Evolutionary conservation across 2,113 vertebrate species (phyloP), one percentile per base, ranked within the genome.

Genomic region (Physeter macrocephalus): DNA sequence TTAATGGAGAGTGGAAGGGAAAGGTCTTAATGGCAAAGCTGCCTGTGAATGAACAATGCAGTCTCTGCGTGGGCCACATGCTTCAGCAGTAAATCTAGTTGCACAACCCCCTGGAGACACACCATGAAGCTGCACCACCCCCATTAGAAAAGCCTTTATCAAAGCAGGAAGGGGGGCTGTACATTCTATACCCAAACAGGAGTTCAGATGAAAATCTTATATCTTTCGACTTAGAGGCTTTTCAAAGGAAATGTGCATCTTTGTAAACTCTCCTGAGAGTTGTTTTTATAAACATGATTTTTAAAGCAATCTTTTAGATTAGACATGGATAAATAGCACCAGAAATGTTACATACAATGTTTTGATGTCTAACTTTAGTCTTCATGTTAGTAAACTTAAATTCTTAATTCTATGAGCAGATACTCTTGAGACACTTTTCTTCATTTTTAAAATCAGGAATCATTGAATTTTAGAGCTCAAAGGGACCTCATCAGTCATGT

Each of bases 261-360:
- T 91, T 87, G 25, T 83, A 46, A 93, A 88, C 4, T 75, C 18
- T 61, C 36, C 64, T 83, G 18, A 62, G 59, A n/a, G 6, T 39
- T 90, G 81, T 84, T 82, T 93, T 54, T 92, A 81, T 74, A 94
- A 93, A 61, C 11, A 39, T 71, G 39, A 93, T 77, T 64, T 82
- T 93, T 66, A 85, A 96, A 96, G 72, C 66, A 72, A 92, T 57
- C 27, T 90, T 94, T 94, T 78, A 90, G 80, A 86, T 86, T 89
- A 57, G 31, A 92, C 8, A 4, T 61, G 43, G 21, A 82, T 87
- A 83, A 97, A 84, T 5, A 93, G 39, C 49, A 64, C 54, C 29
- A 91, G n/a, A 88, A 90, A 59, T 81, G 25, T 41, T 61, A 66
- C 49, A 54, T 1, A 67, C 14, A 80, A 43, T 86, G 71, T 78